Base-by-base conservation (phyloP, 2,113 vertebrate genomes). In the Pangasianodon hypophthalmus region DNA sequence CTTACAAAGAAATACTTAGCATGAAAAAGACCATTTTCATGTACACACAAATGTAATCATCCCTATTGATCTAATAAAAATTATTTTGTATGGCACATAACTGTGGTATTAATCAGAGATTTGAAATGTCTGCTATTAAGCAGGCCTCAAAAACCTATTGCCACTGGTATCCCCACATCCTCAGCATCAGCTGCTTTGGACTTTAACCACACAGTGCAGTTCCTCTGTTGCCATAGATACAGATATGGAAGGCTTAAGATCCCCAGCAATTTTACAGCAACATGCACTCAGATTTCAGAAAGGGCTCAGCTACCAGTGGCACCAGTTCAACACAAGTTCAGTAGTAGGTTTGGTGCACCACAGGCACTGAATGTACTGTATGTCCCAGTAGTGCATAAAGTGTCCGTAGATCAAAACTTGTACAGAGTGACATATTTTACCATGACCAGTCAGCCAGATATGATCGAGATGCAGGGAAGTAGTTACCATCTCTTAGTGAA, bases 141-240 rank as follows among this genome's bases (percentile, higher is more conserved):
- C 32, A n/a, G 69, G 16, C 52, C 52, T 84, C 60, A 54, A 10
- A 60, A 84, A 16, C 60, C 82, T 83, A 50, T 50, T 62, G n/a
- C 80, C 46, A 58, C 11, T n/a, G 14, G 24, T 60, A 71, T 71
- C 64, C 69, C 64, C 84, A 48, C 84, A 77, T 87, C 91, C 91
- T 90, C 60, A 90, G 92, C 88, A 85, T 95, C 95, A 95, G 92
- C 92, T 88, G 89, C 88, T 91, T 92, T 32, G 88, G 92, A 92
- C 92, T 94, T 94, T 92, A 86, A 93, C 95, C 92, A 93, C 87
- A 89, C 93, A 94, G 91, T 91, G 94, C 91, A 58, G 87, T 91
- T 95, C 93, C 93, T 93, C 92, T 93, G 96, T 96, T 96, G 92
- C 96, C 95, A 96, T 96, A 95, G 96, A 95, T 95, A 96, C 96